These are phyloP conservation scores for Drosophila prostipennis DNA, from an alignment of 2,888 invertebrate genomes.

Conservation along the genomic window DNA sequence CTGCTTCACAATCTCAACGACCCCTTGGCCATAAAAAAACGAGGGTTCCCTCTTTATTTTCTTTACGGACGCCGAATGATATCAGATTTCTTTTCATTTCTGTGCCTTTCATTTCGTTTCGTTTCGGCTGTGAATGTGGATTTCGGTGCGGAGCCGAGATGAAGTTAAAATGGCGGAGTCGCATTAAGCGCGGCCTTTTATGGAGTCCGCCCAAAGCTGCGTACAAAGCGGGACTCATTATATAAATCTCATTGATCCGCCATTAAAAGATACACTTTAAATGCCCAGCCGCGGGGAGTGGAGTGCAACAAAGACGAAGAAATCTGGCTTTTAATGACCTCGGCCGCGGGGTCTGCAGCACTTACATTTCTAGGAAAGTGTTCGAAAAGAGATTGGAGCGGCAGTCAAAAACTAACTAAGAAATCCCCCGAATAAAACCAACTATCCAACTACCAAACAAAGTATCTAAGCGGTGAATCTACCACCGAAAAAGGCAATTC, in stretches of 20 bases:
- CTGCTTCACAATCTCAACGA: constrained; percentile 69
- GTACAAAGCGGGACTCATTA: constrained; percentile 58
- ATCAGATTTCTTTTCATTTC: constrained; percentile 73
- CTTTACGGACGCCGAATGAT: constrained; percentile 70
- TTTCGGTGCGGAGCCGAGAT: constrained; percentile 35
- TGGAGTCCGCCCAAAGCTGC: constrained; percentile 56
- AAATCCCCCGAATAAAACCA: not conserved
- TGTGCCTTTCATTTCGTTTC: constrained; percentile 23
- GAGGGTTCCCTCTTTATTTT: constrained; percentile 61
- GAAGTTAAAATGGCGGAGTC: constrained; percentile 63
- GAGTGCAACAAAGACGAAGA: constrained; percentile 31
- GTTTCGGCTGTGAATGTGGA: constrained; percentile 34
- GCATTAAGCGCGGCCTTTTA: constrained; percentile 60
- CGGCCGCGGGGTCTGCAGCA: constrained; percentile 17
- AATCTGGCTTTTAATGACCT: constrained; percentile 17
- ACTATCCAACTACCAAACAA: constrained; percentile 38
- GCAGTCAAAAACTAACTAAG: not conserved
- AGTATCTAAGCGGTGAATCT: constrained; percentile 37
- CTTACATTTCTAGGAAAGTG: constrained; percentile 32
- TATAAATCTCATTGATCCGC: constrained; percentile 74
- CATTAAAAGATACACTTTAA: constrained; percentile 68
- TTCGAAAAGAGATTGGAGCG: constrained; percentile 6
- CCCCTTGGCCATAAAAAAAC: constrained; percentile 68
- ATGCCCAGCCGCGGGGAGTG: constrained; percentile 32
- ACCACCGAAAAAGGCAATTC: not conserved